Evolutionary conservation across 2,888 invertebrate species (phyloP).

Genomic region (Dolichomitus sp.): DNA sequence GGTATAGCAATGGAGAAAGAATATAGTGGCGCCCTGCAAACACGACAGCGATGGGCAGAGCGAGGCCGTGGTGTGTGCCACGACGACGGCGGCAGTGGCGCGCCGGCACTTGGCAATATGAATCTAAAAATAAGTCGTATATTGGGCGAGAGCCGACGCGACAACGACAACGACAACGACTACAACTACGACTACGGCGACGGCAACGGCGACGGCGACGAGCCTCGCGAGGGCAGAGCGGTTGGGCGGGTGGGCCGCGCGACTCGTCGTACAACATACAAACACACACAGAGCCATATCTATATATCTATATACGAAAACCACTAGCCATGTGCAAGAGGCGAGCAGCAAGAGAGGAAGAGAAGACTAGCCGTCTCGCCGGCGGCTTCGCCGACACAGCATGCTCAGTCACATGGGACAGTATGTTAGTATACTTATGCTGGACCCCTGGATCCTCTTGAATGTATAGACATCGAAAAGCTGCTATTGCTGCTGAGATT

Average conservation of each 20-base stretch:
- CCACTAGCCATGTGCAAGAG: conserved; percentile 22
- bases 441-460: conserved; percentile 17
- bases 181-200: conserved; percentile 53
- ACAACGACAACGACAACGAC: conserved; percentile 59
- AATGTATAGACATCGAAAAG: background rate
- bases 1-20: conserved; percentile 8
- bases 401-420: conserved; percentile 6
- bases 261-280: conserved; percentile 35
- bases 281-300: background rate
- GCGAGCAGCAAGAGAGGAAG: conserved; percentile 34
- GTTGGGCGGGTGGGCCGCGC: conserved; percentile 42
- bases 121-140: conserved; percentile 82
- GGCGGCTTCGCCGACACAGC: conserved; percentile 50
- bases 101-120: conserved; percentile 75
- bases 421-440: background rate
- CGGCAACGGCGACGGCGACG: conserved; percentile 65
- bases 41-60: conserved; percentile 16
- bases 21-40: background rate
- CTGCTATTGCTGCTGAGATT: background rate
- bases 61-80: conserved; percentile 57
- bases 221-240: conserved; percentile 30
- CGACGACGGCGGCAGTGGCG: conserved; percentile 59
- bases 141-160: conserved; percentile 78
- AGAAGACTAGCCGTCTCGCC: conserved; percentile 53
- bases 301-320: conserved; percentile 14